phyloP scores from a whole-genome alignment of 2,888 invertebrate genomes.

The Blastobasis lacticolella region DNA sequence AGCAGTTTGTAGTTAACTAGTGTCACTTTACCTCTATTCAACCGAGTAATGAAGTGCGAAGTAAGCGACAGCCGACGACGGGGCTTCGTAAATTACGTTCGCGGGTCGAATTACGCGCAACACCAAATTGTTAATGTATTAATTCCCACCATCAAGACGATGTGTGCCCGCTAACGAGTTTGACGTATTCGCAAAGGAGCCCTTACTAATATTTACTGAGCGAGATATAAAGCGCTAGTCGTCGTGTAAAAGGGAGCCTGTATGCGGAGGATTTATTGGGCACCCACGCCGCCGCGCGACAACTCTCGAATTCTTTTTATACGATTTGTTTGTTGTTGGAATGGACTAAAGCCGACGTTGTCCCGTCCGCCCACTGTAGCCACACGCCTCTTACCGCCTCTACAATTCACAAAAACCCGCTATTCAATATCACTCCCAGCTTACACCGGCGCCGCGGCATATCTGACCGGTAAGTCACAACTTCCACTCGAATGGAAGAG shows the following conservation, averaged over 20 bases:
- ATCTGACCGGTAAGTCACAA: too few species aligned
- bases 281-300: conserved; percentile 23
- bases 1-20: neutral
- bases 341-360: neutral
- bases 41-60: conserved; percentile 6
- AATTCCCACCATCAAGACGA: neutral
- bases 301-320: conserved; percentile 20
- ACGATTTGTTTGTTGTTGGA: conserved; percentile 20
- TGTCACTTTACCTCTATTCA: neutral
- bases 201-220: too few species aligned
- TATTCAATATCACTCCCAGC: too few species aligned
- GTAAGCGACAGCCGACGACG: conserved; percentile 4
- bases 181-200: too few species aligned
- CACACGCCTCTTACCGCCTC: too few species aligned
- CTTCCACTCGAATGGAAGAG: too few species aligned
- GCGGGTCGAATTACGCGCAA: neutral
- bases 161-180: conserved; percentile 1
- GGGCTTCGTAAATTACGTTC: neutral
- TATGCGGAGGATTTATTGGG: conserved; percentile 12
- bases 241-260: neutral
- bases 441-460: too few species aligned
- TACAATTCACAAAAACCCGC: too few species aligned
- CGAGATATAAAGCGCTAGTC: too few species aligned
- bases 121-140: neutral
- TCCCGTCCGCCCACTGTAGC: conserved; percentile 19